A percentile compares a stretch with the other conserved stretches of the same genome.
Evolutionary conservation across 2,888 invertebrate genomes (phyloP).

Genomic region (Melanostoma mellinum): DNA sequence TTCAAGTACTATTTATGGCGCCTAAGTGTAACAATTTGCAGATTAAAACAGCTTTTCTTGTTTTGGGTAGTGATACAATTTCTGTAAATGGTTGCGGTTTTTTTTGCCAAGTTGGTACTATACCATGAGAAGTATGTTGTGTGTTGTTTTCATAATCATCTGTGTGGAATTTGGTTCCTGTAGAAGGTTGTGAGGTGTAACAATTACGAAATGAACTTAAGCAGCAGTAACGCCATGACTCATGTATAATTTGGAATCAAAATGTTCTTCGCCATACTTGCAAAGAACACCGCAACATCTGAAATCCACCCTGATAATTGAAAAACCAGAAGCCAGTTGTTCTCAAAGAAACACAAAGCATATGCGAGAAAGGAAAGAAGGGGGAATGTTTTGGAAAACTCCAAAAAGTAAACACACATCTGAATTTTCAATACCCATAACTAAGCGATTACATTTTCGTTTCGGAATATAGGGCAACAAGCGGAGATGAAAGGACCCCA

Average conservation of each 20-base stretch:
- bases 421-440: too few species aligned
- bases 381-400: too few species aligned
- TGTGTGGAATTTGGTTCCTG: conserved; percentile 32
- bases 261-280: too few species aligned
- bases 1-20: conserved; percentile 50
- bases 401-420: too few species aligned
- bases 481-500: too few species aligned
- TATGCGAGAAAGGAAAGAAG: too few species aligned
- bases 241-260: not conserved
- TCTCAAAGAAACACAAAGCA: too few species aligned
- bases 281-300: too few species aligned
- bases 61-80: conserved; percentile 40
- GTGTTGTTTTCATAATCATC: conserved; percentile 28
- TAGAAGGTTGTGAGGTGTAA: not conserved
- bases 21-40: conserved; percentile 32
- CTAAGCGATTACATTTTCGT: too few species aligned
- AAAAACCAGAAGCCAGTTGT: too few species aligned
- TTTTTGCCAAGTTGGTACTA: conserved; percentile 16
- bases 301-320: too few species aligned
- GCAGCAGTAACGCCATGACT: conserved; percentile 1
- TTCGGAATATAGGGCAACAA: too few species aligned
- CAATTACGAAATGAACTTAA: conserved; percentile 6
- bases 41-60: conserved; percentile 26
- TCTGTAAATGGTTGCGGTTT: conserved; percentile 46
- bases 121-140: conserved; percentile 38